These are phyloP conservation scores for Iguana delicatissima DNA, from an alignment of 2,797 vertebrate genomes.

Conservation along the genomic window DNA sequence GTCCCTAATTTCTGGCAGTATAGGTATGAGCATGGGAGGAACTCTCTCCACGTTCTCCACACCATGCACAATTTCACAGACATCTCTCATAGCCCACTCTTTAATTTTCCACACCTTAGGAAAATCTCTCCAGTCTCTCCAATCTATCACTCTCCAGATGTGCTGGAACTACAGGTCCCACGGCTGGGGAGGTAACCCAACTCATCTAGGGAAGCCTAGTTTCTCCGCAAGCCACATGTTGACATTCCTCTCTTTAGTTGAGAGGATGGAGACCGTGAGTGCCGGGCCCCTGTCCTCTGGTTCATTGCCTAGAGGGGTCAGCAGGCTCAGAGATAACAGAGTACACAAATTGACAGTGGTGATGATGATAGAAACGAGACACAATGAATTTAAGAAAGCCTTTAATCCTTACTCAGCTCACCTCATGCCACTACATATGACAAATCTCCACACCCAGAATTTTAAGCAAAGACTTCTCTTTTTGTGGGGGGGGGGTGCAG, in stretches of 20 bases:
- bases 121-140: too few relatives aligned
- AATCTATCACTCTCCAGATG: not conserved
- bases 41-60: too few relatives aligned
- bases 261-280: not conserved
- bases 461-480: not conserved
- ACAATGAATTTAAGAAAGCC: not conserved
- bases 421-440: not conserved
- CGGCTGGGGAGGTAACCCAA: not conserved
- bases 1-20: not conserved
- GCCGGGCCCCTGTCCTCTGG: not conserved
- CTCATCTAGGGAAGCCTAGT: not conserved
- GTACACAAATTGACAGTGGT: not conserved
- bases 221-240: too few relatives aligned
- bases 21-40: too few relatives aligned
- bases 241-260: not conserved
- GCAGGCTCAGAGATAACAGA: not conserved
- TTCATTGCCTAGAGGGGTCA: not conserved
- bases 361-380: not conserved
- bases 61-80: not conserved
- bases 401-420: not conserved
- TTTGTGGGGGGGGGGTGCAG: not conserved
- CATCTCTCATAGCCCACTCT: not conserved
- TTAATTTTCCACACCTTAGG: not conserved
- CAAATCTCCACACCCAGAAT: not conserved
- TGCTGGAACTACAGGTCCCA: not conserved